Evolutionary conservation across 2,797 vertebrate genomes (phyloP).

Genomic region (Melanotaenia trifasciata): DNA sequence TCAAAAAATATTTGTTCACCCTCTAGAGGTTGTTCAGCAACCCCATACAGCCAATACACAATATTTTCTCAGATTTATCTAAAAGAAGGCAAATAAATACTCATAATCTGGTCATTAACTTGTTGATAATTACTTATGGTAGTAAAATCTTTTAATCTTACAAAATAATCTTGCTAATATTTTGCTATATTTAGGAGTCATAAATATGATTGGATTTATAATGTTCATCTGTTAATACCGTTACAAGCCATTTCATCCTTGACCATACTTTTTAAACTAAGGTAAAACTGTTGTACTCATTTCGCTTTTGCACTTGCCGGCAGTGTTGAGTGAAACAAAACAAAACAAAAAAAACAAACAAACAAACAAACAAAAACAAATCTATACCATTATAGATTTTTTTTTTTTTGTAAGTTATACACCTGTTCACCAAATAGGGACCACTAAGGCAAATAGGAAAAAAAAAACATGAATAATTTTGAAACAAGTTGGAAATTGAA

Average conservation of each 20-base stretch:
- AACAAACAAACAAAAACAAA: neutral
- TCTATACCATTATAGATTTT: too few species aligned
- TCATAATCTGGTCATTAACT: neutral
- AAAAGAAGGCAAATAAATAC: neutral
- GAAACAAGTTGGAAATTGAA: conserved; percentile 5
- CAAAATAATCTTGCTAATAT: too few species aligned
- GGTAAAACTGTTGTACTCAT: neutral
- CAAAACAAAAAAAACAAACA: neutral
- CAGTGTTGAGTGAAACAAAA: neutral
- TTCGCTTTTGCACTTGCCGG: conserved; percentile 1
- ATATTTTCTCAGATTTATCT: neutral
- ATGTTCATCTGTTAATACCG: conserved; percentile 14
- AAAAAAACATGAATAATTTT: neutral
- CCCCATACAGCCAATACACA: neutral
- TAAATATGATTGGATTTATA: neutral
- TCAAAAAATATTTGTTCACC: neutral
- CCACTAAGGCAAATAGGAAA: neutral
- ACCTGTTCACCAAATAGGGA: neutral
- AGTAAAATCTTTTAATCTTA: neutral
- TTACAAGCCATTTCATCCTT: conserved; percentile 2
- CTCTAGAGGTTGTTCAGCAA: neutral
- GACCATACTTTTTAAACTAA: too few species aligned
- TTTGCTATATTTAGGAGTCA: neutral
- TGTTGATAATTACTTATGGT: neutral
- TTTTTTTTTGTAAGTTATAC: too few species aligned